Evolutionary conservation across 2,797 vertebrate species (phyloP).

Genomic region (Pantherophis alleghaniensis): DNA sequence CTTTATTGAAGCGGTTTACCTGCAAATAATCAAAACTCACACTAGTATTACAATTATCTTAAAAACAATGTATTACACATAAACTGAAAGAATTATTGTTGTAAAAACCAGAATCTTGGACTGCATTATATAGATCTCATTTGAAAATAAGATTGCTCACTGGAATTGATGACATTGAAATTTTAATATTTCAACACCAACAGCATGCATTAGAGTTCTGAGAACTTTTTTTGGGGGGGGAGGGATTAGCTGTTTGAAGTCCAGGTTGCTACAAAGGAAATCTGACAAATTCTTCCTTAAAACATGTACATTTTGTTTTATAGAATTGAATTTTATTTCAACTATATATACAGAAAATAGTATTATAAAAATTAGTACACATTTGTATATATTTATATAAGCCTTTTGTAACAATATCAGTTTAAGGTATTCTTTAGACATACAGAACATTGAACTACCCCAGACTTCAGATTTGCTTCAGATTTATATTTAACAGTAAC

Average conservation of each 20-base stretch:
- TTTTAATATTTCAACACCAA: not conserved
- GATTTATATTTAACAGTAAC: not conserved
- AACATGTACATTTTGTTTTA: not conserved
- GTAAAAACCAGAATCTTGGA: not conserved
- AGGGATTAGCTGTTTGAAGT: not conserved
- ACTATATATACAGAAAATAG: not conserved
- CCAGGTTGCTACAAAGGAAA: not conserved
- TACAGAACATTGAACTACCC: not conserved
- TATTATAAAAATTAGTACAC: not conserved
- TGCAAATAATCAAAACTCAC: conserved; percentile 56
- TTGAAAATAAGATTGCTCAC: not conserved
- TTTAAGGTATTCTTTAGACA: not conserved
- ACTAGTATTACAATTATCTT: not conserved
- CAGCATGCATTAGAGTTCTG: not conserved
- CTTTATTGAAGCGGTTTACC: conserved; percentile 95
- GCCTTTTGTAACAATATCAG: not conserved
- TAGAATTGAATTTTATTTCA: not conserved
- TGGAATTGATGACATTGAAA: not conserved
- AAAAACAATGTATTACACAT: not conserved
- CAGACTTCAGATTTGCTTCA: not conserved
- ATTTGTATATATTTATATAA: not conserved
- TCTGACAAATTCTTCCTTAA: not conserved
- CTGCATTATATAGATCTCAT: not conserved
- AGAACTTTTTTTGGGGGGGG: not conserved
- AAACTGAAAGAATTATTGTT: not conserved